A percentile compares a stretch with the other conserved stretches of the same genome.
Evolutionary conservation across 2,797 vertebrate species (phyloP).

Genomic region (Arrhamphus sclerolepis): DNA sequence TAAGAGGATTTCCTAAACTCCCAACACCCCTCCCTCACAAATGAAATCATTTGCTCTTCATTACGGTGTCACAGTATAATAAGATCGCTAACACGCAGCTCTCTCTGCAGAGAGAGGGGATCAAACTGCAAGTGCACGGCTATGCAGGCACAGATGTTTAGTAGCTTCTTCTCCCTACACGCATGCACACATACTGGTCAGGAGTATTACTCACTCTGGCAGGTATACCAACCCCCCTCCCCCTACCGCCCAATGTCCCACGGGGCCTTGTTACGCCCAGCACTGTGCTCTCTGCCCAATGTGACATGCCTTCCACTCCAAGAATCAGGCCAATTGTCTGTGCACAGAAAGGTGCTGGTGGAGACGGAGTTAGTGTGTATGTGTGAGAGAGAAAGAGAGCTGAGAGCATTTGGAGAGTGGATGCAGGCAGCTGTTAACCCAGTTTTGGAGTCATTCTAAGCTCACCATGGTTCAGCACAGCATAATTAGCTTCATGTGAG

Average conservation of each 20-base stretch:
- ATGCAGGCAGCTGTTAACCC: conserved; percentile 64
- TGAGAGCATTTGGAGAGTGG: conserved; percentile 32
- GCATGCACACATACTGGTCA: conserved; percentile 30
- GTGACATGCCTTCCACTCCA: conserved; percentile 65
- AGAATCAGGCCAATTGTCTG: conserved; percentile 68
- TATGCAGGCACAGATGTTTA: conserved; percentile 31
- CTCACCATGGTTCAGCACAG: conserved; percentile 44
- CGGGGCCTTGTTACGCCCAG: conserved; percentile 66
- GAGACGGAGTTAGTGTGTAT: background rate
- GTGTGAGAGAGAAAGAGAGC: conserved; percentile 5
- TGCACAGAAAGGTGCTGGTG: conserved; percentile 31
- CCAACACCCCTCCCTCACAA: conserved; percentile 18
- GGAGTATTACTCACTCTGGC: conserved; percentile 66
- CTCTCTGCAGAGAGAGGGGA: conserved; percentile 8
- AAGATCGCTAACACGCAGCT: conserved; percentile 38
- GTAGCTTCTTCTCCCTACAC: conserved; percentile 17
- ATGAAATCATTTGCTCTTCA: conserved; percentile 70
- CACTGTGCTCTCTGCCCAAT: conserved; percentile 48
- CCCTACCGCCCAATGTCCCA: conserved; percentile 41
- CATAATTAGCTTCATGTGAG: conserved; percentile 43
- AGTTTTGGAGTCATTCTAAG: conserved; percentile 53
- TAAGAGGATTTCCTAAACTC: conserved; percentile 14
- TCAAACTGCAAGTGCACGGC: background rate
- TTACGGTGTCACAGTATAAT: conserved; percentile 63
- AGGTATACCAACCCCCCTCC: conserved; percentile 49